Base-by-base conservation (phyloP, 2,888 invertebrate genomes). In the Enchytraeus crypticus region DNA sequence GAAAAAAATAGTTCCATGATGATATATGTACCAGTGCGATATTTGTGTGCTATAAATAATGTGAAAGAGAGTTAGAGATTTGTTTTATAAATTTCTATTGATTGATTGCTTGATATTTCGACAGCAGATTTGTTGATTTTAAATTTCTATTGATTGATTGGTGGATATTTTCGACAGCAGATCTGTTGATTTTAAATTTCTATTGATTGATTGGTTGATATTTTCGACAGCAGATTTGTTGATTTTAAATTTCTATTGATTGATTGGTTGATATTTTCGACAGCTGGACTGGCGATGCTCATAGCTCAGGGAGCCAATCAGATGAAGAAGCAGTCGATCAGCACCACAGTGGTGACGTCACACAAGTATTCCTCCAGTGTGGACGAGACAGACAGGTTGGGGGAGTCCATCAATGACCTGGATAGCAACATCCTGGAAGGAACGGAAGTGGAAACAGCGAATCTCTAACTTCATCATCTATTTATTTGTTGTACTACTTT, bases 271-370 rank as follows among this genome's bases (percentile, higher is more conserved):
- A 18, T 14, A 38, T 18, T 5, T 11, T 4, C 51, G 60, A 3
- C 65, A 67, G 67, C 67, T 34, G 67, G 67, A 2, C 55, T 67
- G 45, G 67, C 67, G 1, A 60, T 67, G 62, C 55, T 67, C 33
- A 67, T 67, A 14, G 67, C 67, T 5, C 63, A 65, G 34, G 63
- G 64, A 23, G 29, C 56, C 14, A 29, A 32, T 18, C 59, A 59
- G 43, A 30, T 51, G 51, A 51, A 47, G 27, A 32, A 29, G 26
- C 46, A 30, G 2, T 49, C 21, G 33, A 51, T 21, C 5, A 51
- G 51, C 4, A 26, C 18, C 23, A n/a, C n/a, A n/a, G n/a, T n/a
- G n/a, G n/a, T n/a, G n/a, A n/a, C n/a, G n/a, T n/a, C n/a, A n/a
- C n/a, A n/a, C n/a, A n/a, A n/a, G n/a, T n/a, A n/a, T n/a, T 26